phyloP scores from a whole-genome alignment of 53 echinoderm and acorn worm species.

The Antedon mediterranea region DNA sequence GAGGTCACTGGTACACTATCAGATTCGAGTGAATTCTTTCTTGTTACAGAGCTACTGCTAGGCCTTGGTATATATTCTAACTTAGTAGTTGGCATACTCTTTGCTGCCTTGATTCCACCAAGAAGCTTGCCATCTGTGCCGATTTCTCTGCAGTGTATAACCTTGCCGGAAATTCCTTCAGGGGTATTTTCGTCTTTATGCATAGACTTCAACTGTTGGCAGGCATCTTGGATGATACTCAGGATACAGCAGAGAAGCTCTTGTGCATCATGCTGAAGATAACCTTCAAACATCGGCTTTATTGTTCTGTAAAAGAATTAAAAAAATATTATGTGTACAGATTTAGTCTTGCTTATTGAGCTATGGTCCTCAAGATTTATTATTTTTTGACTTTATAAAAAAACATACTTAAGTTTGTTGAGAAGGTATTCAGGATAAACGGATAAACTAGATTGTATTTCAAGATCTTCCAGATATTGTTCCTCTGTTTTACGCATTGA shows the following conservation, averaged over 20 bases:
- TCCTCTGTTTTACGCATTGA: not conserved
- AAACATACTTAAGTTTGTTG: not conserved
- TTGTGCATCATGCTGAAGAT: slow-evolving; percentile 94
- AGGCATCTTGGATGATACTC: slow-evolving; percentile 63
- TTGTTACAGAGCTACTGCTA: slow-evolving; percentile 5
- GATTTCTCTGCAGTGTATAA: too few species aligned
- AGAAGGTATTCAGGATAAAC: not conserved
- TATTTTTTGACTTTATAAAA: too few species aligned
- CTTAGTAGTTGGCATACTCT: not conserved
- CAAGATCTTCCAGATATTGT: not conserved
- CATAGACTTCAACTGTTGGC: slow-evolving; percentile 16
- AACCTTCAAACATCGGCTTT: slow-evolving; percentile 97
- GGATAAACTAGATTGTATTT: not conserved
- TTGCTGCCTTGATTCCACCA: not conserved
- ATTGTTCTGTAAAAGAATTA: slow-evolving; percentile 30
- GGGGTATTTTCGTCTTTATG: not conserved
- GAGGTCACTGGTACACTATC: slow-evolving; percentile 4
- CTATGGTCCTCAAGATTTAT: too few species aligned
- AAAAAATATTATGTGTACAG: too few species aligned
- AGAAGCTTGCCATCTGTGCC: not conserved
- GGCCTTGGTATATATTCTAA: not conserved
- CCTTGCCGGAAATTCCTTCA: too few species aligned
- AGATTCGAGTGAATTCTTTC: not conserved
- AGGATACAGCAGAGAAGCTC: slow-evolving; percentile 88
- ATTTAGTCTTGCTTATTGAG: too few species aligned